Base-by-base conservation (phyloP, 1,140 invertebrate species). In the Galendromus occidentalis region DNA sequence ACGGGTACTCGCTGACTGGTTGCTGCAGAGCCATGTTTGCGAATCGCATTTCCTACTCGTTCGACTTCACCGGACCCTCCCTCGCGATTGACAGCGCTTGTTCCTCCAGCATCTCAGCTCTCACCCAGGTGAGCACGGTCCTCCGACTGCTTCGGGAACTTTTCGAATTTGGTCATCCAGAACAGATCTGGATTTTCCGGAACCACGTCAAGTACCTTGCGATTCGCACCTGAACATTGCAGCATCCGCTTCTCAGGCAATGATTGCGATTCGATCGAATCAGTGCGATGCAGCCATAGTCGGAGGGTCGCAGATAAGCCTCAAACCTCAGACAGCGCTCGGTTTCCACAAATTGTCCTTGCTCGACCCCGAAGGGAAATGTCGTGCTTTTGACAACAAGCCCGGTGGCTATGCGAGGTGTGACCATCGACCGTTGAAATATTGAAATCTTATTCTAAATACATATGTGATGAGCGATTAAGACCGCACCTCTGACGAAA, bases 11-110 rank as follows among this genome's bases (percentile, higher is more conserved):
- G 39, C 78, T 97, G 69, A 92, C 87, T 2, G 93, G 93, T 22
- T 93, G 90, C 75, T 85, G 85, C 64, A 80, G 88, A 42, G 87
- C 91, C 29, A 97, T 97, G 92, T 94, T 97, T 75, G 83, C 91
- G 41, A 98, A 98, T 75, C 83, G 94, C 72, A 82, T 98, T 42
- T 96, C 91, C 0, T 98, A 85, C 77, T 86, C 90, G 9, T 97
- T 95, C 77, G 91, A 97, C 72, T 88, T 95, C 51, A 59, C 51
- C 14, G 80, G 80, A 64, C 80, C 80, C n/a, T 79, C 78, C 67
- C 79, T 76, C 70, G 73, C 77, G 6, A 72, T 80, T 7, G 80
- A 81, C 69, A 80, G 80, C 25, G 80, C 80, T 29, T 81, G 80
- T 72, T 80, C 79, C 1, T 80, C 80, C 17, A 78, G 77, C 65